Evolutionary conservation across 2,797 vertebrate species (phyloP).

Genomic region (Amazonetta brasiliensis): DNA sequence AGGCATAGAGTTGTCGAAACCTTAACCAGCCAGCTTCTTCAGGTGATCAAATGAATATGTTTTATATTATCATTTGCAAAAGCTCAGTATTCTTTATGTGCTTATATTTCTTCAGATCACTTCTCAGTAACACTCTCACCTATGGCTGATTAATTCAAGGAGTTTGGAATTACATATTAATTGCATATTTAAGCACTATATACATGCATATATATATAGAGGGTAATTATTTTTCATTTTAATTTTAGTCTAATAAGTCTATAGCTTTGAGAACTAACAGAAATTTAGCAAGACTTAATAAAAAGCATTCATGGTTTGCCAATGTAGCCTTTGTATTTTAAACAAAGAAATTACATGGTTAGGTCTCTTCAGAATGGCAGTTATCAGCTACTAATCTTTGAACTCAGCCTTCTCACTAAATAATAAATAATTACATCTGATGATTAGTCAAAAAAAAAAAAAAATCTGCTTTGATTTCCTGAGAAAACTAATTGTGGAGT

Average conservation of each 20-base stretch:
- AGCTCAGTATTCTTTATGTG: not conserved
- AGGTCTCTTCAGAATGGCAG: not conserved
- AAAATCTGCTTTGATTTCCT: not conserved
- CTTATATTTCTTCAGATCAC: not conserved
- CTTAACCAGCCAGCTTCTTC: too few species aligned
- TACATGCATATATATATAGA: not conserved
- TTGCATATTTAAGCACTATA: not conserved
- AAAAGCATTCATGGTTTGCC: not conserved
- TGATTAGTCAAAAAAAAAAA: not conserved
- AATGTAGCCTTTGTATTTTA: not conserved
- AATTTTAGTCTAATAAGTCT: not conserved
- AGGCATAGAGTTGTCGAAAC: too few species aligned
- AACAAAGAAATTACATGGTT: not conserved
- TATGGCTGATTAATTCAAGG: not conserved
- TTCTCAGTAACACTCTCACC: not conserved
- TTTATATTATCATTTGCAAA: not conserved
- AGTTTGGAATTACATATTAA: not conserved
- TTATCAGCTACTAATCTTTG: not conserved
- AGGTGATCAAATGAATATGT: not conserved
- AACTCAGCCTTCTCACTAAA: not conserved
- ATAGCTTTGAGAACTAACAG: not conserved
- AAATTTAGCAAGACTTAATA: not conserved
- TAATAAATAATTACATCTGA: not conserved
- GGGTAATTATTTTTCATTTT: conserved; percentile 16
- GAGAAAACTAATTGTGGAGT: not conserved